These are phyloP conservation scores for Ophioninae sp. DNA, from an alignment of 2,888 invertebrate genomes.

Conservation along the genomic window DNA sequence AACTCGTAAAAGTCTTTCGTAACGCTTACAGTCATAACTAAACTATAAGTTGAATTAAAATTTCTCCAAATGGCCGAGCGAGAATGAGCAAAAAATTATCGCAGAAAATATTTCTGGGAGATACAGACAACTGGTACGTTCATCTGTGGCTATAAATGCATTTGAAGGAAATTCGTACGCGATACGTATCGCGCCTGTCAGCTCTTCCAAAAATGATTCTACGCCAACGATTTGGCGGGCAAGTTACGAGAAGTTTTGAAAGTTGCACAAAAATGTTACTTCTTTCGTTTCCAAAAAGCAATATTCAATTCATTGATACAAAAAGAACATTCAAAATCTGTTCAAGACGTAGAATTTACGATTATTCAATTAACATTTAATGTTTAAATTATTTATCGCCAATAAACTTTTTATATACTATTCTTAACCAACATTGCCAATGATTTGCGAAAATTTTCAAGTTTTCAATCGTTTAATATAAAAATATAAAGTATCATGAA, in stretches of 20 bases:
- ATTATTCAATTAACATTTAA: background rate
- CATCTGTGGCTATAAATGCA: constrained; percentile 50
- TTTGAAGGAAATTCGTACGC: constrained; percentile 32
- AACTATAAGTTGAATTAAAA: constrained; percentile 3
- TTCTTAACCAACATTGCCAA: background rate
- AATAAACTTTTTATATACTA: background rate
- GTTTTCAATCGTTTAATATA: background rate
- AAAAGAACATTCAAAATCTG: background rate
- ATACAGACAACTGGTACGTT: background rate
- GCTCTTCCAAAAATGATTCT: constrained; percentile 1
- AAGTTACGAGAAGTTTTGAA: background rate
- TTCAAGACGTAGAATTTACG: background rate
- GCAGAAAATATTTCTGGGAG: background rate
- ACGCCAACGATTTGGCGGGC: background rate
- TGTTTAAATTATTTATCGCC: background rate
- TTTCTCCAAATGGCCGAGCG: constrained; percentile 15
- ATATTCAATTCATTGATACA: background rate
- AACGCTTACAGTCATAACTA: constrained; percentile 4
- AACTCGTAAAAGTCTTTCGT: background rate
- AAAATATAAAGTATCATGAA: background rate
- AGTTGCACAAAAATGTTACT: background rate
- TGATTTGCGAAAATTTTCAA: background rate
- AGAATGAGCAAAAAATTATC: constrained; percentile 30
- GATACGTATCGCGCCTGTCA: constrained; percentile 14
- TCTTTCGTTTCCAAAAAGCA: background rate